A percentile compares a stretch with the other conserved stretches of the same genome.
Evolutionary conservation across 2,888 invertebrate species (phyloP).

Genomic region (Ormyrus rosae): DNA sequence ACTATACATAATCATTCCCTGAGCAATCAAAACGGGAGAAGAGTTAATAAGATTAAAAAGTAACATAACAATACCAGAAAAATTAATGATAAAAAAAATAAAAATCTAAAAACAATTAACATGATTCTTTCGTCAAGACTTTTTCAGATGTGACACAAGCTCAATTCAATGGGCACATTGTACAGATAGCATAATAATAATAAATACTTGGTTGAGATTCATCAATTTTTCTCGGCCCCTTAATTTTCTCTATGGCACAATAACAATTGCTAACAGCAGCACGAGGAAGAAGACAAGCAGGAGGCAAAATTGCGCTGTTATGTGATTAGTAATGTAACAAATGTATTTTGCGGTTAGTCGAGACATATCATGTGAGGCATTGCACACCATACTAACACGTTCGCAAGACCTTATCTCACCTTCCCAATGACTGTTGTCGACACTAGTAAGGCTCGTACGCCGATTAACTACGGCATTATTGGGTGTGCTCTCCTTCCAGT

Average conservation of each 20-base stretch:
- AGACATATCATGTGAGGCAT: constrained; percentile 56
- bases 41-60: constrained; percentile 45
- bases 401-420: constrained; percentile 67
- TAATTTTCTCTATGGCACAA: constrained; percentile 63
- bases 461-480: constrained; percentile 26
- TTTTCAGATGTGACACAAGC: constrained; percentile 38
- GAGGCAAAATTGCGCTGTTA: constrained; percentile 68
- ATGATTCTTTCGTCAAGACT: constrained; percentile 34
- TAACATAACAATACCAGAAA: constrained; percentile 44
- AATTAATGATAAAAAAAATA: constrained; percentile 29
- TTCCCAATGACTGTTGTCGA: constrained; percentile 59
- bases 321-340: constrained; percentile 69
- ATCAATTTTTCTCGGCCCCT: constrained; percentile 27
- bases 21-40: constrained; percentile 11
- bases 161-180: constrained; percentile 37
- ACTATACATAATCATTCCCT: constrained; percentile 29
- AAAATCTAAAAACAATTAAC: constrained; percentile 34
- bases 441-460: constrained; percentile 42
- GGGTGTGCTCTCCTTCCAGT: constrained; percentile 52
- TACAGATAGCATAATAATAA: constrained; percentile 43
- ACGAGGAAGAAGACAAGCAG: constrained; percentile 70
- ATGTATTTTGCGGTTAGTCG: constrained; percentile 61
- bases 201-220: constrained; percentile 42
- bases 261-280: constrained; percentile 70
- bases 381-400: constrained; percentile 55